Evolutionary conservation across 2,888 invertebrate species (phyloP), one percentile per base, ranked within the genome.

Genomic region (Amphimallon solstitiale): DNA sequence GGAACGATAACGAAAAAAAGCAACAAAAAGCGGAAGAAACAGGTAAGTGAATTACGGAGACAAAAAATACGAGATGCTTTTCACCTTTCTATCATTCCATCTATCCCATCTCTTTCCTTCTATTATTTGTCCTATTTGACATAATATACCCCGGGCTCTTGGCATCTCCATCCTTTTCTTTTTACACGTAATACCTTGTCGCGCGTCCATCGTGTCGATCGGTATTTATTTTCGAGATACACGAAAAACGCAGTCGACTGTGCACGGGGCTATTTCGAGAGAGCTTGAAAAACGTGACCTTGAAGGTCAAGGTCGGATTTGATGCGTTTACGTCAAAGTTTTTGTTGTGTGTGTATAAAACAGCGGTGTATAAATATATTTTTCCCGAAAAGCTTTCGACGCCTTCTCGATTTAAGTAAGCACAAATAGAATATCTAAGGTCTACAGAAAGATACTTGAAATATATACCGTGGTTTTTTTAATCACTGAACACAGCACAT

Each of bases 221-320:
- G 9, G 29, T 29, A 17, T 15, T 51, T 51, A 51, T 51, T 51
- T 51, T 51, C 35, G 35, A 34, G 35, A 45, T 45, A 43, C 14
- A 43, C 19, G 19, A 17, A 45, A 59, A 43, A 59, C 54, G 29
- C 56, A 59, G 56, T 43, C 40, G 56, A 19, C 40, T 23, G 34
- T 51, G 51, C 35, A 35, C 34, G 6, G 14, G 4, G 43, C 29
- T 43, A 43, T 59, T 59, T 45, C 43, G 17, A 34, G 45, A 34
- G 14, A n/a, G n/a, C n/a, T 17, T 23, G 21, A 15, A 34, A 29
- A 43, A 23, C 43, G 43, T 59, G 43, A 59, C 56, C 56, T 59
- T 59, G 56, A 59, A 43, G 56, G 56, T 59, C 56, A 59, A 59
- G 56, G 56, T 43, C 56, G 56, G 29, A 4, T 56, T 56, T 37